phyloP scores from a whole-genome alignment of 23 tunicate species.

The Clavelina lepadiformis region DNA sequence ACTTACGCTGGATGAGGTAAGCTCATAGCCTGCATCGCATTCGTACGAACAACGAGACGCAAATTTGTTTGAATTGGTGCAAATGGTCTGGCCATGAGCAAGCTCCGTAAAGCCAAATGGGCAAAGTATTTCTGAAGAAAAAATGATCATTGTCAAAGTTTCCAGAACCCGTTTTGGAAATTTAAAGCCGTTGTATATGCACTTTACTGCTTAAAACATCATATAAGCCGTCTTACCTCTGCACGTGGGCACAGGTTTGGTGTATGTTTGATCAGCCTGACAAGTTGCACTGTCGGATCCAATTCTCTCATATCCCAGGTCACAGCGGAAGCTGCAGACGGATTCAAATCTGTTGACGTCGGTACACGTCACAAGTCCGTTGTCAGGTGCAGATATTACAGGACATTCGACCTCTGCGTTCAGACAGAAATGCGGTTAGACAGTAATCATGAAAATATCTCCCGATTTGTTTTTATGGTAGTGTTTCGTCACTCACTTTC shows the following conservation, averaged over 20 bases:
- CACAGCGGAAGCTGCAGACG: conserved; percentile 39
- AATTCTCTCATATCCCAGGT: conserved; percentile 47
- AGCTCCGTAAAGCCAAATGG: conserved; percentile 12
- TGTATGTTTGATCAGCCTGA: conserved; percentile 20
- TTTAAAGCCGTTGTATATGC: too few relatives aligned
- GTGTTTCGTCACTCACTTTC: conserved; percentile 49
- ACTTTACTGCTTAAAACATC: neutral
- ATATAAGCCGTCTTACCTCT: conserved; percentile 21
- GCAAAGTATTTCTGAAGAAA: conserved; percentile 21
- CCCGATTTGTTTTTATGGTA: too few relatives aligned
- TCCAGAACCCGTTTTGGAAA: neutral
- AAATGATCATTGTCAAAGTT: neutral
- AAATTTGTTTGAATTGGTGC: conserved; percentile 35
- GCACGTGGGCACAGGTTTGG: conserved; percentile 22
- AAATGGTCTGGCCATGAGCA: conserved; percentile 32
- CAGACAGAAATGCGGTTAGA: too few relatives aligned
- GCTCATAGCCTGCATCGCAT: conserved; percentile 35
- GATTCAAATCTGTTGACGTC: conserved; percentile 61
- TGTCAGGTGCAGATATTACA: neutral
- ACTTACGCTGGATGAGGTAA: conserved; percentile 8
- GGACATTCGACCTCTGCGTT: conserved; percentile 31
- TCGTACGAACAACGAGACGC: conserved; percentile 37
- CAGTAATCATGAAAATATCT: too few relatives aligned
- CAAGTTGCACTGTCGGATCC: conserved; percentile 21
- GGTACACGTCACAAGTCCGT: conserved; percentile 30